These are phyloP conservation scores for Drosophila kuntzei DNA, from an alignment of 2,888 invertebrate species.

Conservation along the genomic window DNA sequence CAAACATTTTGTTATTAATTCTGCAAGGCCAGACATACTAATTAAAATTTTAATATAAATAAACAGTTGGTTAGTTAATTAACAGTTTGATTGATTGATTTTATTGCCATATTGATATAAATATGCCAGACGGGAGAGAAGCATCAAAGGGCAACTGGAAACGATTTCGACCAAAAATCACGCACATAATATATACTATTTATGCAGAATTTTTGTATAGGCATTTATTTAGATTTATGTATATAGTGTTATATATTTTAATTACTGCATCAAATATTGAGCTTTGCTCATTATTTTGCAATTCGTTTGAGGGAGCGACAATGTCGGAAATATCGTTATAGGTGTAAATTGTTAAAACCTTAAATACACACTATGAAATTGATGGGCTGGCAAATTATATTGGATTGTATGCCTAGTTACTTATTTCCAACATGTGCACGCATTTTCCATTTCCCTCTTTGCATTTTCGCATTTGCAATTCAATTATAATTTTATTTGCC, in stretches of 20 bases:
- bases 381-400: slow-evolving; percentile 16
- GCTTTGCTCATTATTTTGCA: slow-evolving; percentile 52
- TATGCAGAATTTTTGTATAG: slow-evolving; percentile 24
- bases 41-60: slow-evolving; percentile 65
- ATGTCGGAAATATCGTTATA: slow-evolving; percentile 3
- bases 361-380: slow-evolving; percentile 28
- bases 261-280: slow-evolving; percentile 66
- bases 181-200: slow-evolving; percentile 70
- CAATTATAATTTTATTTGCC: slow-evolving; percentile 61
- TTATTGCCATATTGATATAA: slow-evolving; percentile 54
- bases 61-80: slow-evolving; percentile 69
- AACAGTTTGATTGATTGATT: slow-evolving; percentile 73
- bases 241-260: slow-evolving; percentile 38
- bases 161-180: slow-evolving; percentile 69
- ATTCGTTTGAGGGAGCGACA: slow-evolving; percentile 7
- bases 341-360: slow-evolving; percentile 18
- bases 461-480: slow-evolving; percentile 32
- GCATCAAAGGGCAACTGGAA: neutral
- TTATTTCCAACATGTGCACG: slow-evolving; percentile 15
- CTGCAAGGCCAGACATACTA: slow-evolving; percentile 44
- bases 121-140: slow-evolving; percentile 24
- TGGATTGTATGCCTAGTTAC: slow-evolving; percentile 14
- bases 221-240: neutral
- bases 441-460: slow-evolving; percentile 22
- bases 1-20: slow-evolving; percentile 2